A percentile compares a stretch with the other conserved stretches of the same genome.
Evolutionary conservation across 2,888 invertebrate species (phyloP).

Genomic region (Stratiomys singularior): DNA sequence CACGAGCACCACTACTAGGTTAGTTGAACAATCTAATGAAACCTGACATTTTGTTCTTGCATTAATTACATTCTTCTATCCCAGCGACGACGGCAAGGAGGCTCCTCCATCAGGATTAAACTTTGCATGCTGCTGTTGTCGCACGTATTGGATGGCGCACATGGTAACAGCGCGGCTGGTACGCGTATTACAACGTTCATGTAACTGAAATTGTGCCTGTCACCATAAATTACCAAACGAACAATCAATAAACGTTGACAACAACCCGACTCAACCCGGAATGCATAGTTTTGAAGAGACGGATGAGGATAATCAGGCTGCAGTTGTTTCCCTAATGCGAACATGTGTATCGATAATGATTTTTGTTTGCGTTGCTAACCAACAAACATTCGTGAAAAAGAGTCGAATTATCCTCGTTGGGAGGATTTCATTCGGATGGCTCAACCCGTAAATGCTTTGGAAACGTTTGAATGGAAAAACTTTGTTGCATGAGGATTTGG

Average conservation of each 20-base stretch:
- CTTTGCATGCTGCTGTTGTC: neutral
- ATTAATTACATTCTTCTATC: slow-evolving; percentile 18
- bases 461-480: too few species aligned
- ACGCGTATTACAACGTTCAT: too few species aligned
- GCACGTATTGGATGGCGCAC: too few species aligned
- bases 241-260: slow-evolving; percentile 22
- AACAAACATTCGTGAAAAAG: neutral
- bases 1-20: neutral
- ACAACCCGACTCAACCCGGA: neutral
- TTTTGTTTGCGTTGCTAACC: neutral
- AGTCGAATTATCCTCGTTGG: neutral
- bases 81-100: neutral
- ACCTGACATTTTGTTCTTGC: slow-evolving; percentile 21
- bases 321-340: neutral
- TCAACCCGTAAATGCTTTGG: too few species aligned
- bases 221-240: slow-evolving; percentile 12
- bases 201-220: slow-evolving; percentile 19
- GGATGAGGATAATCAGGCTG: neutral
- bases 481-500: too few species aligned
- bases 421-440: too few species aligned
- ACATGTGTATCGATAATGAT: neutral
- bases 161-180: too few species aligned
- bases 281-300: neutral
- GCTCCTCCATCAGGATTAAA: neutral
- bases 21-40: slow-evolving; percentile 13